phyloP scores from a whole-genome alignment of 2,888 invertebrate genomes.

The Neoitamus cyanurus region DNA sequence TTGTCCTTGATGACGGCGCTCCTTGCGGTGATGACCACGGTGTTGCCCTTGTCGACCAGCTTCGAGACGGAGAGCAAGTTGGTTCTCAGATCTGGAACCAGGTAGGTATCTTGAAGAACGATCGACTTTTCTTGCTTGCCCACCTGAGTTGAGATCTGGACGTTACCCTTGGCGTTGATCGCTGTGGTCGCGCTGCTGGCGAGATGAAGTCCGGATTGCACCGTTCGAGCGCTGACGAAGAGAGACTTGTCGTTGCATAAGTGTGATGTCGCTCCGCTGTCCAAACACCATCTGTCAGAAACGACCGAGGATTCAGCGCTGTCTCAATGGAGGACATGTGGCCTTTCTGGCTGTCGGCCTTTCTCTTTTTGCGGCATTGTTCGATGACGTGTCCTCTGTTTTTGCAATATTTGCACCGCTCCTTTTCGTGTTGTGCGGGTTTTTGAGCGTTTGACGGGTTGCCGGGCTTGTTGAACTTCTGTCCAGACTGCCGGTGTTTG shows the following conservation, averaged over 20 bases:
- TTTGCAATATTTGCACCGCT: too few relatives aligned
- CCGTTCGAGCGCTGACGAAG: neutral
- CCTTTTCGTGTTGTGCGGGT: too few relatives aligned
- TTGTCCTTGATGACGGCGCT: neutral
- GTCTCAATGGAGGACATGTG: too few relatives aligned
- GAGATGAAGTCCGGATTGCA: neutral
- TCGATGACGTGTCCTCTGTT: too few relatives aligned
- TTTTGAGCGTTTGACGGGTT: too few relatives aligned
- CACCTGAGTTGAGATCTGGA: neutral
- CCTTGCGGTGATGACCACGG: neutral
- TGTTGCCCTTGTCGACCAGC: neutral
- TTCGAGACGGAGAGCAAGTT: neutral
- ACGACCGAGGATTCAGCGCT: neutral
- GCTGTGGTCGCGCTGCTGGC: neutral
- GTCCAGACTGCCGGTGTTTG: too few relatives aligned
- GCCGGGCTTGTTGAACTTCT: too few relatives aligned
- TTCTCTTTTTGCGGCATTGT: neutral
- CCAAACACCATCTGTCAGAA: neutral
- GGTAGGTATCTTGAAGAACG: neutral
- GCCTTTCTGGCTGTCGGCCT: neutral
- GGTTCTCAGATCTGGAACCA: neutral
- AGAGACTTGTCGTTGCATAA: neutral
- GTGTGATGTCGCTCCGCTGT: slow-evolving; percentile 7
- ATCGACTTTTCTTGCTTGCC: neutral
- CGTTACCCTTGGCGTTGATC: neutral